Evolutionary conservation across 2,113 vertebrate species (phyloP).

Genomic region (Tyrannus savana): DNA sequence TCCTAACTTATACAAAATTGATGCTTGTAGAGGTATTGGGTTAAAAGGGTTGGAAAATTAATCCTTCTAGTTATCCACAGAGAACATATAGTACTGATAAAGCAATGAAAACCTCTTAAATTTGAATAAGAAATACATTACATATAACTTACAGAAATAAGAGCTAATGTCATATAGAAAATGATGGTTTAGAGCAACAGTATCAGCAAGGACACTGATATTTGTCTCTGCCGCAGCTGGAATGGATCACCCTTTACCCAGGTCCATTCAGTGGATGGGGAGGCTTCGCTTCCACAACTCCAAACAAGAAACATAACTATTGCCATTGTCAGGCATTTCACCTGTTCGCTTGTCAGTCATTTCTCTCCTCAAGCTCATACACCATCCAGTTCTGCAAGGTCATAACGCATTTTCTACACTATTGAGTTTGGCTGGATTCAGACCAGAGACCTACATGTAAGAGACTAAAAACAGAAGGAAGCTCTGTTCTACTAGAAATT

Average conservation of each 20-base stretch:
- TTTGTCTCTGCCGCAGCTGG: background rate
- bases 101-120: background rate
- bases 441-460: background rate
- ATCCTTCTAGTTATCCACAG: conserved; percentile 17
- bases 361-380: background rate
- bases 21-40: background rate
- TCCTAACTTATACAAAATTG: conserved; percentile 51
- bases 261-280: background rate
- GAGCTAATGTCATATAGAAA: background rate
- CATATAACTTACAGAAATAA: background rate
- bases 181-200: background rate
- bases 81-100: conserved; percentile 9
- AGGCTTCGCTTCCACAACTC: background rate
- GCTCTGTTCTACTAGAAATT: conserved; percentile 39
- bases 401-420: background rate
- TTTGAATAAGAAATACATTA: conserved; percentile 12
- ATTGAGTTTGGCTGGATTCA: background rate
- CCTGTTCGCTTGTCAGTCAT: background rate
- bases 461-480: conserved; percentile 30
- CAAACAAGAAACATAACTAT: background rate
- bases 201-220: background rate
- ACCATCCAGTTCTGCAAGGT: background rate
- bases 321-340: background rate
- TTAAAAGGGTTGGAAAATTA: conserved; percentile 23
- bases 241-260: background rate